Conservation (phyloP, 2,113 vertebrate species). For the Paralichthys olivaceus region DNA sequence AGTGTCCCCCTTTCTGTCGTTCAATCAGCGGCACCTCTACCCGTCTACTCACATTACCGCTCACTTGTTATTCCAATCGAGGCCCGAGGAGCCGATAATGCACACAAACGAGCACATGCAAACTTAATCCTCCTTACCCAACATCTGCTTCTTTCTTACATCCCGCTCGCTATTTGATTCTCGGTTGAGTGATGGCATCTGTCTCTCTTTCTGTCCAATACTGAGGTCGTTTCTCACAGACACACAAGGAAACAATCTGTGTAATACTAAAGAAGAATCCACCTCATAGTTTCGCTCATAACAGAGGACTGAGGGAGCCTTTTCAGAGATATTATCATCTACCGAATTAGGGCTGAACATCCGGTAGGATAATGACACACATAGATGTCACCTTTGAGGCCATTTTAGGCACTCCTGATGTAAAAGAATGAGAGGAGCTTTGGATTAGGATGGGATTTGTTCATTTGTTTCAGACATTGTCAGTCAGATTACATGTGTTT, state of each 20-base stretch:
- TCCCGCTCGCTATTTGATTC: conserved; percentile 43
- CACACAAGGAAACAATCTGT: conserved; percentile 36
- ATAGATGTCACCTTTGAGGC: conserved; percentile 21
- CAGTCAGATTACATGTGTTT: conserved; percentile 19
- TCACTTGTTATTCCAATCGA: conserved; percentile 38
- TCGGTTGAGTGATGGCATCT: conserved; percentile 41
- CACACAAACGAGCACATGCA: conserved; percentile 31
- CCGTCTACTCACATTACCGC: conserved; percentile 29
- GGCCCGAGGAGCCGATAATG: conserved; percentile 36
- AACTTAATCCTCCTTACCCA: conserved; percentile 23
- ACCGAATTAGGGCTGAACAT: conserved; percentile 46
- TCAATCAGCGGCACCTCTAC: conserved; percentile 3
- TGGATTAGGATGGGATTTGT: conserved; percentile 29
- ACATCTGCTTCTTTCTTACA: conserved; percentile 57
- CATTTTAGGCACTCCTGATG: conserved; percentile 32
- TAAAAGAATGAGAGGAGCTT: conserved; percentile 16
- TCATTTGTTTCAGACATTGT: conserved; percentile 28
- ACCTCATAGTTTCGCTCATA: conserved; percentile 28
- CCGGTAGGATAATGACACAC: conserved; percentile 34
- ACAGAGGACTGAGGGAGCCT: conserved; percentile 35
- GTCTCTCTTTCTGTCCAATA: conserved; percentile 31
- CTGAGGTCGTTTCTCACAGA: background rate
- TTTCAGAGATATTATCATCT: conserved; percentile 42
- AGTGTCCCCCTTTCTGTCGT: background rate
- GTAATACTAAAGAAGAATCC: conserved; percentile 26